Percentiles rank a stretch among this genome's conserved stretches.
Conservation (phyloP, 2,113 vertebrate species). For the Epinephelus cyanopodus region DNA sequence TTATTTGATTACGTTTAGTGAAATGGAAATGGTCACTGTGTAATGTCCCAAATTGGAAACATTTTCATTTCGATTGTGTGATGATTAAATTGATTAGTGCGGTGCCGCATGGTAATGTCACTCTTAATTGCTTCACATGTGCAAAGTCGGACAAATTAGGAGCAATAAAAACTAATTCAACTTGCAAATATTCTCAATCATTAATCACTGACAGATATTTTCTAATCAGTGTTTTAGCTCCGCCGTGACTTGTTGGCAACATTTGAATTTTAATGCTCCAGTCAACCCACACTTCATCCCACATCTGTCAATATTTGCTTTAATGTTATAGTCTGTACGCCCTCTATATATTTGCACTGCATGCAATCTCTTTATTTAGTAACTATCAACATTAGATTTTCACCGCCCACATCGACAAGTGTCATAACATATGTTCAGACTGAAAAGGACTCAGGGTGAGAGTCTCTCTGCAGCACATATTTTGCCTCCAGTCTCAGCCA, state of each 20-base stretch:
- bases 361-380: conserved; percentile 45
- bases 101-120: neutral
- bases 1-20: conserved; percentile 35
- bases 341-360: conserved; percentile 18
- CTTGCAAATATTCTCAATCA: conserved; percentile 3
- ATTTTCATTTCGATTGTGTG: conserved; percentile 32
- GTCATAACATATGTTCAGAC: neutral
- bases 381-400: conserved; percentile 31
- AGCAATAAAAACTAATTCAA: neutral
- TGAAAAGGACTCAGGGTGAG: neutral
- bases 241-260: neutral
- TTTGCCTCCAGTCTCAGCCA: neutral
- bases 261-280: conserved; percentile 16
- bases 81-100: conserved; percentile 23
- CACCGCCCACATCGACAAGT: conserved; percentile 27
- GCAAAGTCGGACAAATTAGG: neutral
- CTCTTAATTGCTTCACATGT: conserved; percentile 2
- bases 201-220: neutral
- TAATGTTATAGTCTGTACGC: conserved; percentile 29
- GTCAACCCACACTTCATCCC: conserved; percentile 41
- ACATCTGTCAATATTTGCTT: conserved; percentile 35
- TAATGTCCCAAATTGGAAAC: conserved; percentile 5
- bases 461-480: neutral
- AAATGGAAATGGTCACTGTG: conserved; percentile 31
- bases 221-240: neutral